Percentiles rank a stretch among this genome's conserved stretches.
Evolutionary conservation across 2,797 vertebrate species (phyloP).

Genomic region (Astyanax mexicanus): DNA sequence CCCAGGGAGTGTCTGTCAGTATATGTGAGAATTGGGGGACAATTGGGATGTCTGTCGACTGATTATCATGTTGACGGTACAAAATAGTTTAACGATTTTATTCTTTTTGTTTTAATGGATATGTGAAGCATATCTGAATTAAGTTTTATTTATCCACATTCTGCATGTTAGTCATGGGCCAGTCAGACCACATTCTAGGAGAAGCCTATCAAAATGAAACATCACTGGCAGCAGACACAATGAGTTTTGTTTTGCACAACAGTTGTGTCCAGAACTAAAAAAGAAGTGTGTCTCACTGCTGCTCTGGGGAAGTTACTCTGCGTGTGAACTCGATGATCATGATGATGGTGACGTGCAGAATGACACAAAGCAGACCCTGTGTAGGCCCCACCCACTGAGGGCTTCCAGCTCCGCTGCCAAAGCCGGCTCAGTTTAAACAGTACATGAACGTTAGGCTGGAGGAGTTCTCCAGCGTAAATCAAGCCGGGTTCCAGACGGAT

Average conservation of each 20-base stretch:
- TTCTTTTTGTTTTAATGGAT: too few species aligned
- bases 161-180: too few species aligned
- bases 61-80: too few species aligned
- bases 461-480: constrained; percentile 68
- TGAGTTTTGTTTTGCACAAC: constrained; percentile 3
- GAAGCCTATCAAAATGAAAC: not conserved
- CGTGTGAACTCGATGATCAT: not conserved
- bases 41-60: too few species aligned
- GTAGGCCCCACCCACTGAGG: not conserved
- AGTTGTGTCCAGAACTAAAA: constrained; percentile 12
- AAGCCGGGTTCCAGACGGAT: constrained; percentile 38
- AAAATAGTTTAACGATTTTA: too few species aligned
- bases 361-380: constrained; percentile 45
- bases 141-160: too few species aligned
- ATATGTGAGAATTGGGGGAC: too few species aligned
- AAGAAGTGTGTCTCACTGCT: not conserved
- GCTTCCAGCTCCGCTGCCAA: not conserved
- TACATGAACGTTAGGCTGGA: not conserved
- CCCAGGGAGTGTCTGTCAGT: too few species aligned
- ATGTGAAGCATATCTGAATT: too few species aligned
- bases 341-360: constrained; percentile 12
- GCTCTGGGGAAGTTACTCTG: constrained; percentile 12
- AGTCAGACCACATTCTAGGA: not conserved
- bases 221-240: not conserved
- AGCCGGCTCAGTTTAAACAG: constrained; percentile 18